Evolutionary conservation across 2,797 vertebrate species (phyloP).

Genomic region (Arctocebus calabarensis): DNA sequence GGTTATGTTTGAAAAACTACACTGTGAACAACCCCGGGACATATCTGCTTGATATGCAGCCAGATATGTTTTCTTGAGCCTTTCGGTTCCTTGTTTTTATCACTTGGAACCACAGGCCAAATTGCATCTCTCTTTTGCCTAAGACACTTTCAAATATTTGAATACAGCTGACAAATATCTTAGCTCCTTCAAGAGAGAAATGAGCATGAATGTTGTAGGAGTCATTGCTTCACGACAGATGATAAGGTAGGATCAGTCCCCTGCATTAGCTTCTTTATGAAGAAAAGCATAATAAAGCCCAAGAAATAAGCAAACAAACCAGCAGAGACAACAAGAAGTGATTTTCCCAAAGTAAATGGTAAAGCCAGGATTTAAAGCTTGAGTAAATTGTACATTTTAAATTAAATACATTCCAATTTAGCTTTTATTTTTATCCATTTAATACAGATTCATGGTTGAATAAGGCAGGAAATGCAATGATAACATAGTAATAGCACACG

Average conservation of each 20-base stretch:
- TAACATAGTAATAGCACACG: background rate
- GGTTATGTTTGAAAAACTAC: background rate
- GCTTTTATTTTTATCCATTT: slow-evolving; percentile 10
- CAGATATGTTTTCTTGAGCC: background rate
- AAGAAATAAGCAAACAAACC: background rate
- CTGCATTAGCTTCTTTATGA: background rate
- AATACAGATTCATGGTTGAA: background rate
- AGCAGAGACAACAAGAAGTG: background rate
- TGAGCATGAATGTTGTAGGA: background rate
- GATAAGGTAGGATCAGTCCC: background rate
- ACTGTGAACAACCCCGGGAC: background rate
- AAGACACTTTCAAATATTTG: background rate
- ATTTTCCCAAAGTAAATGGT: background rate
- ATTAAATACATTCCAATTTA: background rate
- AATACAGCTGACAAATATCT: background rate
- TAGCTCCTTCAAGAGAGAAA: background rate
- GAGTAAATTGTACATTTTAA: background rate
- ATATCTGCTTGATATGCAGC: background rate
- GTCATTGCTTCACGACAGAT: background rate
- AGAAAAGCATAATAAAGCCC: slow-evolving; percentile 27
- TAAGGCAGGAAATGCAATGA: background rate
- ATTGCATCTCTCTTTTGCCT: background rate
- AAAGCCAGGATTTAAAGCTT: background rate
- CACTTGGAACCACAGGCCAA: background rate
- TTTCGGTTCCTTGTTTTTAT: background rate